Evolutionary conservation across 2,888 invertebrate genomes (phyloP).

Genomic region (Coenonympha arcania): DNA sequence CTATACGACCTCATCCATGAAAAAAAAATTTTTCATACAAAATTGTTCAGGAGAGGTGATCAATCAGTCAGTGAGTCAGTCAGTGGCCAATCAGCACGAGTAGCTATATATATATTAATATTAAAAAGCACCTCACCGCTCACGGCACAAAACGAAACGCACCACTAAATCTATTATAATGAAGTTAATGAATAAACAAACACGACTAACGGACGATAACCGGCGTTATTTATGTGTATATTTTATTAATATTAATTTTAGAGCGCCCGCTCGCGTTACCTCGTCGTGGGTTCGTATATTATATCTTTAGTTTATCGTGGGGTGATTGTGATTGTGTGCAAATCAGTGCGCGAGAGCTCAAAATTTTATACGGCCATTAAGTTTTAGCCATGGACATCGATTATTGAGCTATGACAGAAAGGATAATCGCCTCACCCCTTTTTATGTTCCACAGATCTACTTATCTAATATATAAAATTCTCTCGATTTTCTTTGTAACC

Average conservation of each 20-base stretch:
- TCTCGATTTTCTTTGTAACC: too few species aligned
- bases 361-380: constrained; percentile 1
- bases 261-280: constrained; percentile 3
- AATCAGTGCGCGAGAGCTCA: constrained; percentile 12
- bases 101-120: too few species aligned
- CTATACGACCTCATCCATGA: too few species aligned
- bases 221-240: constrained; percentile 23
- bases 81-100: too few species aligned
- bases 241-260: constrained; percentile 15
- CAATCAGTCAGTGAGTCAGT: too few species aligned
- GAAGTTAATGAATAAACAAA: constrained; percentile 33
- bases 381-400: background rate
- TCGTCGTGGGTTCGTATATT: constrained; percentile 6
- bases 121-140: constrained; percentile 26
- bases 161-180: constrained; percentile 32
- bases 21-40: too few species aligned
- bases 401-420: too few species aligned
- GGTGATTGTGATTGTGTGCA: too few species aligned
- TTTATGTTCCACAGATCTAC: too few species aligned
- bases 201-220: constrained; percentile 25
- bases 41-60: too few species aligned
- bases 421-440: too few species aligned
- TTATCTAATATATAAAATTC: too few species aligned
- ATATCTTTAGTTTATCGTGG: constrained; percentile 10
- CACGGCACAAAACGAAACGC: constrained; percentile 24